Conservation (phyloP, 2,888 invertebrate genomes). For the Chrysolina haemoptera region DNA sequence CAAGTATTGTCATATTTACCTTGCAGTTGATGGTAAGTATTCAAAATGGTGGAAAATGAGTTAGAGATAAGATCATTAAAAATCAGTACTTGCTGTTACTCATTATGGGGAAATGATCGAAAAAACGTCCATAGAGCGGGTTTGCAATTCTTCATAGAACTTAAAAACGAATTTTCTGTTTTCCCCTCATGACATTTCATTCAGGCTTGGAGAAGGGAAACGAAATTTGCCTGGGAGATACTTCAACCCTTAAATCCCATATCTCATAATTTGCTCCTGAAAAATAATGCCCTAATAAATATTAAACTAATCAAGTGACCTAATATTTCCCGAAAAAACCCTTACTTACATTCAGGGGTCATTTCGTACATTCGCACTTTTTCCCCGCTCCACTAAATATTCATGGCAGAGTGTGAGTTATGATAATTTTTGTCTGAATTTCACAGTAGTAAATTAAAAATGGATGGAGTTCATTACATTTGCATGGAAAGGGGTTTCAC, state of each 20-base stretch:
- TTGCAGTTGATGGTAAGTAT: too few species aligned
- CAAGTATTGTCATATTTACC: too few species aligned
- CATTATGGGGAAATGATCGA: too few species aligned
- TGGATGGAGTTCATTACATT: conserved; percentile 65
- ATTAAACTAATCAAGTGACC: conserved; percentile 17
- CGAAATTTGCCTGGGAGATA: conserved; percentile 4
- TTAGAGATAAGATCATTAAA: too few species aligned
- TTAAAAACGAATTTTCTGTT: neutral
- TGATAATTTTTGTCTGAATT: conserved; percentile 58
- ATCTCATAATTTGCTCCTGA: conserved; percentile 27
- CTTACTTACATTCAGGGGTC: conserved; percentile 46
- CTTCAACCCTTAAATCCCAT: conserved; percentile 22
- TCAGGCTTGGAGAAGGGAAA: neutral
- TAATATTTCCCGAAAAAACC: conserved; percentile 42
- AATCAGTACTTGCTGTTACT: too few species aligned
- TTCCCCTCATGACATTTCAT: neutral
- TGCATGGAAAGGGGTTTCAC: conserved; percentile 60
- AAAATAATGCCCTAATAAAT: conserved; percentile 20
- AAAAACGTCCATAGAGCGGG: too few species aligned
- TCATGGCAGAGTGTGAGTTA: conserved; percentile 45
- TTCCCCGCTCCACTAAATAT: conserved; percentile 45
- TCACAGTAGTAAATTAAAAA: conserved; percentile 58
- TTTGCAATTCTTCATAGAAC: neutral
- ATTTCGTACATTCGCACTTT: conserved; percentile 36
- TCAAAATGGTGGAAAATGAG: too few species aligned